Percentiles rank a stretch among this genome's conserved stretches.
Evolutionary conservation across 2,888 invertebrate species (phyloP).

Genomic region (Clusia tigrina): DNA sequence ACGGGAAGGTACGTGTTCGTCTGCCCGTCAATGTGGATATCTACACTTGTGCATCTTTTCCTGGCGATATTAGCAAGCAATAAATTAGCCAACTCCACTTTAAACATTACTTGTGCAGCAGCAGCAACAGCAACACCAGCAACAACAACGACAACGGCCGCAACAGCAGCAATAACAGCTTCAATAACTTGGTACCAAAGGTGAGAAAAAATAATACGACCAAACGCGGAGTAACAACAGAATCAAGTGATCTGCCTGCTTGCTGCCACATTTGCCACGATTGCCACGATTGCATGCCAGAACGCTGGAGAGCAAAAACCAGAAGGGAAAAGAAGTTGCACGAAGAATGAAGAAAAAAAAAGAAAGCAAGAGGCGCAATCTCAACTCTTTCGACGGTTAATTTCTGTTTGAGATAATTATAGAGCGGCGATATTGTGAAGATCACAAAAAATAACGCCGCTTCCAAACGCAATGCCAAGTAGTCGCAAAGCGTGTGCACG

Average conservation of each 20-base stretch:
- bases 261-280: no score
- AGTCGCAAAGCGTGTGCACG: constrained; percentile 51
- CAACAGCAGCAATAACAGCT: constrained; percentile 1
- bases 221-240: constrained; percentile 5
- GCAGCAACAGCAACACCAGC: constrained; percentile 12
- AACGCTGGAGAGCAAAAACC: neutral
- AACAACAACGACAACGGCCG: no score
- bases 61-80: constrained; percentile 59
- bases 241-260: constrained; percentile 36
- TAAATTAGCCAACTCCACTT: constrained; percentile 51
- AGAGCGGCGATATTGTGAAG: constrained; percentile 49
- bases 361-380: constrained; percentile 4
- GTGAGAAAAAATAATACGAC: constrained; percentile 39
- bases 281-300: constrained; percentile 11
- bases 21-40: neutral
- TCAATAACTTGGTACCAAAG: constrained; percentile 28
- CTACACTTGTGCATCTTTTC: constrained; percentile 32
- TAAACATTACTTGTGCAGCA: constrained; percentile 22
- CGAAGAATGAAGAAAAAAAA: constrained; percentile 6
- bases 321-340: neutral
- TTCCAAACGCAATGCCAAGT: constrained; percentile 13
- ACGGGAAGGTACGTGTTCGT: constrained; percentile 1
- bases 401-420: constrained; percentile 61
- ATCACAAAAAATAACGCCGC: constrained; percentile 10
- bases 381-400: constrained; percentile 59